phyloP scores from a whole-genome alignment of 2,113 vertebrate species.

The Cyprinodon brontotheroides region DNA sequence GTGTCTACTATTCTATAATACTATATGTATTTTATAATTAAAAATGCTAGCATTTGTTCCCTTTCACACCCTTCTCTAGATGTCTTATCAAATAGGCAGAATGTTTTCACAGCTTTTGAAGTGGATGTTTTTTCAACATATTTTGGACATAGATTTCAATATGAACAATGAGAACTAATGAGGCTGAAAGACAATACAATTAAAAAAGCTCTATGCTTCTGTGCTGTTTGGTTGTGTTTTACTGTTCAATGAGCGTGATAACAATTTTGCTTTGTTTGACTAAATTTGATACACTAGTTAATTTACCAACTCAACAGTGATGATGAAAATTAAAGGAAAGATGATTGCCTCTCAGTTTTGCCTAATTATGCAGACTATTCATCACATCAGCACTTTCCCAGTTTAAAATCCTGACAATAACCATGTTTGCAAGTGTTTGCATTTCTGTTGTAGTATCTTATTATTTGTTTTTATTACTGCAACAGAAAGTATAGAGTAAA shows the following conservation, averaged over 20 bases:
- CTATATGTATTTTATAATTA: too few relatives aligned
- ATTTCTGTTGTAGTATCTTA: neutral
- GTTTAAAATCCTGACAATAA: conserved; percentile 27
- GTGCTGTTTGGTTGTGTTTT: conserved; percentile 52
- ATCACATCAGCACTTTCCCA: conserved; percentile 9
- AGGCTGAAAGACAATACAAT: conserved; percentile 21
- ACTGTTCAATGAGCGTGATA: conserved; percentile 56
- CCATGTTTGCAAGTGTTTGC: conserved; percentile 14
- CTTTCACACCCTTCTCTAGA: too few relatives aligned
- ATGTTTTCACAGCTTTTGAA: neutral
- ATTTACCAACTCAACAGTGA: conserved; percentile 34
- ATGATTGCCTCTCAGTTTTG: conserved; percentile 41
- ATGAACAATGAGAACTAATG: conserved; percentile 29
- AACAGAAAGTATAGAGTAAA: neutral
- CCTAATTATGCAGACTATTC: conserved; percentile 29
- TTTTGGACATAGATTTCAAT: neutral
- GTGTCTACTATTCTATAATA: too few relatives aligned
- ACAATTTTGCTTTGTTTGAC: conserved; percentile 41
- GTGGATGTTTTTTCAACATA: neutral
- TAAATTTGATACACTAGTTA: conserved; percentile 42
- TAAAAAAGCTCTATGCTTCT: conserved; percentile 39
- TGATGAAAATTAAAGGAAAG: conserved; percentile 38
- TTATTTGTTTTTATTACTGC: neutral
- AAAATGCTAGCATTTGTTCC: too few relatives aligned
- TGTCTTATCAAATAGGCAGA: neutral